Evolutionary conservation across 2,888 invertebrate species (phyloP).

Genomic region (Petrolisthes cinctipes): DNA sequence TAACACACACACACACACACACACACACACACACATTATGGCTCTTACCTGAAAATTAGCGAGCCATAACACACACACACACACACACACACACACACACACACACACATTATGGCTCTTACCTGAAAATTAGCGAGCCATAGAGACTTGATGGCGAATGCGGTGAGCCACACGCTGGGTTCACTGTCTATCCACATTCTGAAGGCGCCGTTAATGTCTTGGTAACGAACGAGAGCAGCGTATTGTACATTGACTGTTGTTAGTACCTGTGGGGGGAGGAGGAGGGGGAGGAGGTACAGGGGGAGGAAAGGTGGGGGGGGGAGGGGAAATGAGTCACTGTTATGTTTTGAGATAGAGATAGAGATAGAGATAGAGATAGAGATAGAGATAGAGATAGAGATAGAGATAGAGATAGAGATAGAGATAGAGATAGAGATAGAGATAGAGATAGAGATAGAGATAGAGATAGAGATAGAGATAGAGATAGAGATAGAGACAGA

Average conservation of each 20-base stretch:
- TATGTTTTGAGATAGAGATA: too few relatives aligned
- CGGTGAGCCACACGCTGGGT: constrained; percentile 92
- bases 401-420: not conserved
- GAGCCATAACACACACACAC: too few relatives aligned
- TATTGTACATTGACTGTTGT: constrained; percentile 65
- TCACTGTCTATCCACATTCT: constrained; percentile 80
- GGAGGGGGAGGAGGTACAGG: not conserved
- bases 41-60: too few relatives aligned
- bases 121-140: constrained; percentile 95
- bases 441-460: too few relatives aligned
- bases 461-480: not conserved
- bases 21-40: too few relatives aligned
- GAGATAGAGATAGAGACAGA: not conserved
- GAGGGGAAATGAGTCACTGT: not conserved
- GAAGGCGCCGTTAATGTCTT: constrained; percentile 60
- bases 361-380: too few relatives aligned
- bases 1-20: too few relatives aligned
- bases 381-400: too few relatives aligned
- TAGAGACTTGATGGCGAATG: constrained; percentile 88
- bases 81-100: not conserved
- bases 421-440: too few relatives aligned
- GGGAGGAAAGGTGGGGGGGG: not conserved
- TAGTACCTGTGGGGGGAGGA: constrained; percentile 43
- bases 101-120: constrained; percentile 72
- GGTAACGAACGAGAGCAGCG: constrained; percentile 63